A percentile compares a stretch with the other conserved stretches of the same genome.
Conservation (phyloP, 2,113 vertebrate species). For the Corapipo altera region DNA sequence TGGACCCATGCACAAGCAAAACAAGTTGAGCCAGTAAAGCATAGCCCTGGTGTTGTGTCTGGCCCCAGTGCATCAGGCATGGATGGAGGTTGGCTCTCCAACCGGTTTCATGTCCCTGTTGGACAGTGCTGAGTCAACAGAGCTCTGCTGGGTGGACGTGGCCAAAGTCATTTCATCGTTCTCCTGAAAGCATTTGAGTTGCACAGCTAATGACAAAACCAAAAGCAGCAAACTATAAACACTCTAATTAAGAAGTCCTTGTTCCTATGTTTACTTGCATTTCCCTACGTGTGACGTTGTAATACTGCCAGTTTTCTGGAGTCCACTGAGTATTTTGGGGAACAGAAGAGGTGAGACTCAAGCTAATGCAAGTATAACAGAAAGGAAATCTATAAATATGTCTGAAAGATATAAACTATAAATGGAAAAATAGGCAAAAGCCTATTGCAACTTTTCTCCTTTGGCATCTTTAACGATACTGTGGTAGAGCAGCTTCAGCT, state of each 20-base stretch:
- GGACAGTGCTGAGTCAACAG: not conserved
- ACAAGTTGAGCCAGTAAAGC: not conserved
- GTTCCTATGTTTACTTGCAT: not conserved
- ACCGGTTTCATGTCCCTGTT: rapidly evolving
- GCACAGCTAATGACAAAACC: not conserved
- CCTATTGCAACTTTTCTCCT: not conserved
- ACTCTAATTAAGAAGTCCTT: not conserved
- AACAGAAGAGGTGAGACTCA: not conserved
- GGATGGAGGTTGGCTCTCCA: rapidly evolving
- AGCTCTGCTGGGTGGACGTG: not conserved
- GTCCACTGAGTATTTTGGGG: not conserved
- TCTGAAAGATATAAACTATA: not conserved
- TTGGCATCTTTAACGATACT: not conserved
- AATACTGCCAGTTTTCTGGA: not conserved
- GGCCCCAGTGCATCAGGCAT: rapidly evolving
- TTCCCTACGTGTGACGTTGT: not conserved
- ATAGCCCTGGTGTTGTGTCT: not conserved
- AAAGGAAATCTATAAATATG: not conserved
- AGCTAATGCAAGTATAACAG: not conserved
- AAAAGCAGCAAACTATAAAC: not conserved
- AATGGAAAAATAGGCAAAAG: not conserved
- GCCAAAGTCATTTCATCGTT: rapidly evolving
- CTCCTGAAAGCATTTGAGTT: not conserved
- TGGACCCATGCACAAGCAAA: not conserved
- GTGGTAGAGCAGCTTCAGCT: not conserved